Evolutionary conservation across 2,797 vertebrate species (phyloP), one percentile per base, ranked within the genome.

Genomic region (Varecia variegata): DNA sequence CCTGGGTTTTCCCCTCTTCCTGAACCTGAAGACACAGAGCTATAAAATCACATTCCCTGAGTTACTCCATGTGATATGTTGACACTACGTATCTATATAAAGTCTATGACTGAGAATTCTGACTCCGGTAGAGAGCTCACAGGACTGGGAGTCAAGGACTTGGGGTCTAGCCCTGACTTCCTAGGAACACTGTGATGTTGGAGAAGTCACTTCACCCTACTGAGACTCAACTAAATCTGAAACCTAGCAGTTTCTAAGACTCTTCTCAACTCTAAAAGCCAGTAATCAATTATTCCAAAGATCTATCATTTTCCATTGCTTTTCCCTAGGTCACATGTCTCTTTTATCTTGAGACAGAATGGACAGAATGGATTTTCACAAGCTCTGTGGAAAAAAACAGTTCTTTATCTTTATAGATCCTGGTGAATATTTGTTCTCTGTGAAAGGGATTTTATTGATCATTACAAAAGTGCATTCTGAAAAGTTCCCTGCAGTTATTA

Each of bases 361-460:
- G 43, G 67, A 90, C 21, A 95, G 54, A 93, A 27, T 94, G 90
- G 85, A 81, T 95, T 93, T 97, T 92, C 93, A 89, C 43, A 90
- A 70, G 40, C 68, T 94, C 79, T 76, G 9, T 47, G 80, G 27
- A 58, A 68, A 80, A 79, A 73, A 80, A 60, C 90, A 71, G 47
- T 12, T 40, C 27, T 93, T 93, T 88, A 80, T 95, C 54, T 93
- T 96, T 96, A 56, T 79, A 70, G 74, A 70, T 90, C 45, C 56
- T 83, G 47, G 88, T 82, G 87, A 96, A 90, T 96, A 90, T 95
- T 88, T 93, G 27, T 89, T 96, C 62, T 94, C 81, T 83, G 65
- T 87, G 71, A 92, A 90, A 90, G 14, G 52, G 54, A 76, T 68
- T 94, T 91, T 86, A 92, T 87, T 96, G 77, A 95, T 95, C 68